A percentile compares a stretch with the other conserved stretches of the same genome.
Evolutionary conservation across 1,140 invertebrate genomes (phyloP).

Genomic region (Drosophila novamexicana): DNA sequence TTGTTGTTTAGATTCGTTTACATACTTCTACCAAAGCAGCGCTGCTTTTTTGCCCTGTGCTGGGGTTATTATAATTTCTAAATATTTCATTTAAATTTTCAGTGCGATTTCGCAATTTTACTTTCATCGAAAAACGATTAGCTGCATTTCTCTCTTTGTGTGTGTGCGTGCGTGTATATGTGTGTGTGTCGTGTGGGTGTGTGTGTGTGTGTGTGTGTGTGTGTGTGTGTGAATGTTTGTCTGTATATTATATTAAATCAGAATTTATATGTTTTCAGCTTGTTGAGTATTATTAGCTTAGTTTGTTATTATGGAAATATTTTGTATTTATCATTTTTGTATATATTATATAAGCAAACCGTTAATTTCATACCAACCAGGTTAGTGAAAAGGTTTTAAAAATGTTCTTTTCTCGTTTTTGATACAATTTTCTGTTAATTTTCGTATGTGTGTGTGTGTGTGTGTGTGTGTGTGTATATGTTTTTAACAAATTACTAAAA

Average conservation of each 20-base stretch:
- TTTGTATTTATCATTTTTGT: conserved; percentile 34
- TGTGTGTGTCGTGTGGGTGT: conserved; percentile 5
- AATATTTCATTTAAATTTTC: conserved; percentile 34
- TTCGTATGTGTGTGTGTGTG: conserved; percentile 22
- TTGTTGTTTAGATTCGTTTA: conserved; percentile 42
- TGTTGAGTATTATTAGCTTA: conserved; percentile 34
- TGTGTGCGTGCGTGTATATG: conserved; percentile 10
- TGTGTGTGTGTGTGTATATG: conserved; percentile 21
- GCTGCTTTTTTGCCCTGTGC: conserved; percentile 53
- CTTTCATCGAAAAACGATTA: conserved; percentile 29
- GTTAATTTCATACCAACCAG: conserved; percentile 77
- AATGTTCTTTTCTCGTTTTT: conserved; percentile 35
- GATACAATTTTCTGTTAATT: conserved; percentile 35
- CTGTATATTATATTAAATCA: conserved; percentile 10
- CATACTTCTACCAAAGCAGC: conserved; percentile 80
- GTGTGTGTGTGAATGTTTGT: conserved; percentile 15
- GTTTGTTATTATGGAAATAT: conserved; percentile 39
- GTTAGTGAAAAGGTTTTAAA: conserved; percentile 62
- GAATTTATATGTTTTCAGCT: conserved; percentile 23
- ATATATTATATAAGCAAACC: conserved; percentile 76
- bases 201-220: conserved; percentile 4
- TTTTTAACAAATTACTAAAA: conserved; percentile 32
- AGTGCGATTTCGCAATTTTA: conserved; percentile 23
- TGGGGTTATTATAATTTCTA: conserved; percentile 38
- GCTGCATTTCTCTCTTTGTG: conserved; percentile 22